Conservation (phyloP, 2,797 vertebrate species). For the Squalus acanthias region DNA sequence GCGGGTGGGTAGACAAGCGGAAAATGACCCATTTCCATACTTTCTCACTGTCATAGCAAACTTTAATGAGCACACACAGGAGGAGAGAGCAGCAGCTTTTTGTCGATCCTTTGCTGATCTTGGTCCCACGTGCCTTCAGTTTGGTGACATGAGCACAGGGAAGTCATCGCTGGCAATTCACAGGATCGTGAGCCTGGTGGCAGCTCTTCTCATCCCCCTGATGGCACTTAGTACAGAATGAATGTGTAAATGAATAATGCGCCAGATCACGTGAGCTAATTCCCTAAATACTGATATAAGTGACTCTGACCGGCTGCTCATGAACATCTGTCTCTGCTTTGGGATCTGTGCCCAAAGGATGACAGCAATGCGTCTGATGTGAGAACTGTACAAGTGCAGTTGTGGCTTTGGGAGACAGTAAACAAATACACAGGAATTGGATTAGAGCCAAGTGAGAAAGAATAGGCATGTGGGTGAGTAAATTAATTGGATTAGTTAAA, state of each 20-base stretch:
- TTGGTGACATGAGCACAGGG: not conserved
- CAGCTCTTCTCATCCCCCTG: not conserved
- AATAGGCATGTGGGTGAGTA: not conserved
- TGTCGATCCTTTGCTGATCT: slow-evolving; percentile 25
- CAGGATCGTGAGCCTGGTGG: not conserved
- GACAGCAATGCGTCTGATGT: no score
- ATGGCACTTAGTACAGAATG: not conserved
- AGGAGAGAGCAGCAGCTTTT: not conserved
- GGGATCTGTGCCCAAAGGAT: not conserved
- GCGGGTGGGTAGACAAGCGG: not conserved
- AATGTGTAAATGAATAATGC: not conserved
- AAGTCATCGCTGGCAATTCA: not conserved
- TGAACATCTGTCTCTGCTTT: not conserved
- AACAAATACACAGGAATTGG: not conserved
- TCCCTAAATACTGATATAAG: not conserved
- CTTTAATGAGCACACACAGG: not conserved
- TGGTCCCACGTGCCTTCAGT: not conserved
- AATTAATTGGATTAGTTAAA: slow-evolving; percentile 24
- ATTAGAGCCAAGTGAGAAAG: not conserved
- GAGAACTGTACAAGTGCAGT: not conserved
- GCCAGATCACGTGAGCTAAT: not conserved
- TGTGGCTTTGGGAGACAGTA: not conserved
- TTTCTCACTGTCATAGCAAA: not conserved
- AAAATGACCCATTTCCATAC: not conserved
- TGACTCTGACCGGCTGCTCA: not conserved